A percentile compares a stretch with the other conserved stretches of the same genome.
Evolutionary conservation across 2,113 vertebrate genomes (phyloP).

Genomic region (Macquaria australasica): DNA sequence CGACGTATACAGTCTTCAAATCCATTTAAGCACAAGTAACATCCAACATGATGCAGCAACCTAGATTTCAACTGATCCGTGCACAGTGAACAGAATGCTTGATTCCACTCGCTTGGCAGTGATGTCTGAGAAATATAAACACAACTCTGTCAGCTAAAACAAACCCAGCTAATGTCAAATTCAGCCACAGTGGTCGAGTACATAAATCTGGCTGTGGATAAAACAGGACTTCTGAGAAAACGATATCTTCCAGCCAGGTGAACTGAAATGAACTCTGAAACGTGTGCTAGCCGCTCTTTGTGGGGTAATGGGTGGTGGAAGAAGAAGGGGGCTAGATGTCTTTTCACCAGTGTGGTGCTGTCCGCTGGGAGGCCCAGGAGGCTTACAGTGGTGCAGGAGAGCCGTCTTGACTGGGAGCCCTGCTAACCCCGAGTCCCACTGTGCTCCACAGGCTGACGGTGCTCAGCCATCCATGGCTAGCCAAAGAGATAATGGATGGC

Average conservation of each 20-base stretch:
- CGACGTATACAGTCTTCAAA: not conserved
- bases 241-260: conserved; percentile 17
- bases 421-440: conserved; percentile 56
- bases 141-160: conserved; percentile 12
- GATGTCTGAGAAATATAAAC: conserved; percentile 33
- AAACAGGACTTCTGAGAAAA: conserved; percentile 13
- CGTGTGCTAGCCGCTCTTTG: too few relatives aligned
- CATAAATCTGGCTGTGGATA: not conserved
- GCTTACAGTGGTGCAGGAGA: conserved; percentile 36
- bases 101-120: not conserved
- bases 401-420: conserved; percentile 40
- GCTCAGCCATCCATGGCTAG: conserved; percentile 69
- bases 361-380: conserved; percentile 41
- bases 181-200: not conserved
- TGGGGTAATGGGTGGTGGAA: too few relatives aligned
- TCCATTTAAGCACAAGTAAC: conserved; percentile 18
- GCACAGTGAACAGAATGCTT: not conserved
- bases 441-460: conserved; percentile 57
- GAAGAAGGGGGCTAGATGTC: not conserved
- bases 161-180: conserved; percentile 18
- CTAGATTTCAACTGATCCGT: conserved; percentile 17
- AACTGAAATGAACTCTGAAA: conserved; percentile 41
- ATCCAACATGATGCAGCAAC: conserved; percentile 27
- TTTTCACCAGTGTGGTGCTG: conserved; percentile 44
- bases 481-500: conserved; percentile 70